Evolutionary conservation across 2,888 invertebrate genomes (phyloP).

Genomic region (Hetaerina titia): DNA sequence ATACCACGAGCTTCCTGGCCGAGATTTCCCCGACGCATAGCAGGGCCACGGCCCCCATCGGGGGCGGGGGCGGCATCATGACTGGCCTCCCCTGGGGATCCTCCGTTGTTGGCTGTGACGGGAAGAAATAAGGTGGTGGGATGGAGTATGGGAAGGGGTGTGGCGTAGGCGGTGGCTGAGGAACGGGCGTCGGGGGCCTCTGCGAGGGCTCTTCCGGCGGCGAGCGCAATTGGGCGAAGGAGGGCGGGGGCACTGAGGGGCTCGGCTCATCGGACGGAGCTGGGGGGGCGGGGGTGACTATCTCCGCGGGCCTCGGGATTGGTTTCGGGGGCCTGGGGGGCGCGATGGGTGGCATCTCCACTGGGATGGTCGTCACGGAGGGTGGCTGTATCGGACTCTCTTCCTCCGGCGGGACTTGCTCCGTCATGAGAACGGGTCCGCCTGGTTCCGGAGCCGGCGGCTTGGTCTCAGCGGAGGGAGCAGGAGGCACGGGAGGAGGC

Average conservation of each 20-base stretch:
- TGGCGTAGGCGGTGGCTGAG: background rate
- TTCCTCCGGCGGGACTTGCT: background rate
- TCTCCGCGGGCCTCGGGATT: background rate
- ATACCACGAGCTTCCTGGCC: constrained; percentile 38
- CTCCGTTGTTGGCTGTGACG: constrained; percentile 9
- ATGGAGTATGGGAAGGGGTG: background rate
- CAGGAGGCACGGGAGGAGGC: constrained; percentile 51
- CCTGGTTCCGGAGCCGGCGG: background rate
- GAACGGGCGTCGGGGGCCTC: background rate
- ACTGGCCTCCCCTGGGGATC: background rate
- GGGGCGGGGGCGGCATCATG: constrained; percentile 54
- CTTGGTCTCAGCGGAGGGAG: constrained; percentile 75
- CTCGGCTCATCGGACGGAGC: background rate
- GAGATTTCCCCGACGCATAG: constrained; percentile 64
- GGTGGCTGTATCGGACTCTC: background rate
- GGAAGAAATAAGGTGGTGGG: constrained; percentile 46
- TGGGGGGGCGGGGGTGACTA: background rate
- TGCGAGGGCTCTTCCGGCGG: background rate
- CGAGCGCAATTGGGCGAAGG: constrained; percentile 25
- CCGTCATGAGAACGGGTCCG: background rate
- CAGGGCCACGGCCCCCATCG: constrained; percentile 67
- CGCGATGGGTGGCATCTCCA: background rate
- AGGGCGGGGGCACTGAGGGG: constrained; percentile 32
- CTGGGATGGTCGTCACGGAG: background rate
- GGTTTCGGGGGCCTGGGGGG: constrained; percentile 36